phyloP scores from a whole-genome alignment of 2,888 invertebrate species.

The Andrena chrysosceles region DNA sequence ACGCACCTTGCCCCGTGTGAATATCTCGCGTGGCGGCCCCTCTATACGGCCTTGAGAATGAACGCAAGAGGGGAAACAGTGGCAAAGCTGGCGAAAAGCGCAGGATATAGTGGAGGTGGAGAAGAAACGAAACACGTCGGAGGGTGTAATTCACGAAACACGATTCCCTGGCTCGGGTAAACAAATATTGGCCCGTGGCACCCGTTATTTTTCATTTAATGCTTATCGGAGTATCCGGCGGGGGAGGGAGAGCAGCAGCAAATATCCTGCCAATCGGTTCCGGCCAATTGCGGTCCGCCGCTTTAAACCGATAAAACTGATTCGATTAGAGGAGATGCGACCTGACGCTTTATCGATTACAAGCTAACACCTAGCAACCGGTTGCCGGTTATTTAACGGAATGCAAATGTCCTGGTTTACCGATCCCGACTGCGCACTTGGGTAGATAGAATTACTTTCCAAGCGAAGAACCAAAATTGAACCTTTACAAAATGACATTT shows the following conservation, averaged over 20 bases:
- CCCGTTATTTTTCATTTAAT: slow-evolving; percentile 56
- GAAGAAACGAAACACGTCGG: not conserved
- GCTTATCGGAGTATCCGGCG: slow-evolving; percentile 54
- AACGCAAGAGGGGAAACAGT: not conserved
- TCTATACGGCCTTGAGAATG: not conserved
- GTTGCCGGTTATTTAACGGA: slow-evolving; percentile 39
- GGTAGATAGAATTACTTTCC: not conserved
- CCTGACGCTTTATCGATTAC: slow-evolving; percentile 53
- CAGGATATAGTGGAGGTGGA: not conserved
- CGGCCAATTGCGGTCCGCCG: slow-evolving; percentile 57
- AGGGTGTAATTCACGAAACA: slow-evolving; percentile 13
- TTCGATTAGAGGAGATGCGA: slow-evolving; percentile 55
- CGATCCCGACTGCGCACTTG: not conserved
- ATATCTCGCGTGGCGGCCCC: not conserved
- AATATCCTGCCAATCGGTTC: slow-evolving; percentile 54
- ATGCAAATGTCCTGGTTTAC: slow-evolving; percentile 20
- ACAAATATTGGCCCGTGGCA: slow-evolving; percentile 26
- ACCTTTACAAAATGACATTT: not conserved
- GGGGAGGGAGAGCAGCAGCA: slow-evolving; percentile 26
- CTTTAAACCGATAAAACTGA: slow-evolving; percentile 60
- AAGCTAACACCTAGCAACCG: slow-evolving; percentile 49
- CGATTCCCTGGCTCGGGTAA: slow-evolving; percentile 1
- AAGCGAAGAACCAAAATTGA: not conserved
- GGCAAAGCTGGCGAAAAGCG: not conserved
- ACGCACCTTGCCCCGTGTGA: slow-evolving; percentile 11